Conservation (phyloP, 2,888 invertebrate genomes). For the Vesta saturnalis region DNA sequence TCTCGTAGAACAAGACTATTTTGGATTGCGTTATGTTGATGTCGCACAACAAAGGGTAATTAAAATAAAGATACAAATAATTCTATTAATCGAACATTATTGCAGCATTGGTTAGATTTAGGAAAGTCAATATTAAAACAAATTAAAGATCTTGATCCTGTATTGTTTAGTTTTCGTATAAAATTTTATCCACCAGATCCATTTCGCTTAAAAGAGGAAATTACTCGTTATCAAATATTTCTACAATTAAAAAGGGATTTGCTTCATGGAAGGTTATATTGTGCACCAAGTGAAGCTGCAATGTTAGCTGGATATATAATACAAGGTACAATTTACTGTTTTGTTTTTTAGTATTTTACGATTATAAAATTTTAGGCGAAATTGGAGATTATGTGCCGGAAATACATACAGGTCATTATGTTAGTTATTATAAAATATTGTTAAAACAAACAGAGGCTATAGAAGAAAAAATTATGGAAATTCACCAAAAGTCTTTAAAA, state of each 20-base stretch:
- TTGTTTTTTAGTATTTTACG: background rate
- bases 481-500: conserved; percentile 88
- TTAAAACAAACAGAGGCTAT: conserved; percentile 91
- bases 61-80: conserved; percentile 27
- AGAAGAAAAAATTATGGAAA: conserved; percentile 92
- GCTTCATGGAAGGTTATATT: conserved; percentile 93
- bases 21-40: conserved; percentile 93
- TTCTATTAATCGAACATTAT: conserved; percentile 50
- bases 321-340: conserved; percentile 73
- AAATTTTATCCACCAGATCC: conserved; percentile 99
- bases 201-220: conserved; percentile 89
- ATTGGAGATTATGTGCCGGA: conserved; percentile 93
- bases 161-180: conserved; percentile 94
- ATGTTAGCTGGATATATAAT: conserved; percentile 91
- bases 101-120: conserved; percentile 94
- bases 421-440: conserved; percentile 89
- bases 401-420: conserved; percentile 88
- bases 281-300: conserved; percentile 88
- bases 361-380: conserved; percentile 77
- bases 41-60: conserved; percentile 85
- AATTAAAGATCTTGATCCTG: conserved; percentile 92
- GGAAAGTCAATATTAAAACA: conserved; percentile 91
- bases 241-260: conserved; percentile 94
- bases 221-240: conserved; percentile 94
- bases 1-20: conserved; percentile 93